Conservation (phyloP, 2,888 invertebrate genomes). For the Drosophila siamana region DNA sequence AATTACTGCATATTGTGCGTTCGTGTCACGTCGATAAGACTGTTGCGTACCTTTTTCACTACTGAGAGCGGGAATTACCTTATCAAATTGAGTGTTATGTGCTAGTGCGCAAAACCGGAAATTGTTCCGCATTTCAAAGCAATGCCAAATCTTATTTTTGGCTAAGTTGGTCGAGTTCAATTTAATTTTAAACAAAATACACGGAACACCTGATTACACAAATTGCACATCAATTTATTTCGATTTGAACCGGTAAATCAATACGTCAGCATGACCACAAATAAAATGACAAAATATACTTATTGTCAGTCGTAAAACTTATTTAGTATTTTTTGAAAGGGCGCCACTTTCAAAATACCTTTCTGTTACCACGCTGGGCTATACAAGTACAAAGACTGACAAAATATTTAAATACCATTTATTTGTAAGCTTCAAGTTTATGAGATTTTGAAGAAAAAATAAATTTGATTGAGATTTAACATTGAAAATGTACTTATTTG, state of each 20-base stretch:
- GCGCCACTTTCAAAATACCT: too few species aligned
- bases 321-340: too few species aligned
- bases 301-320: too few species aligned
- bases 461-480: too few species aligned
- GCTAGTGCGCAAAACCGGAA: slow-evolving; percentile 49
- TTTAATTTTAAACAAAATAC: slow-evolving; percentile 8
- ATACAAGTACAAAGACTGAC: too few species aligned
- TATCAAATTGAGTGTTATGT: slow-evolving; percentile 21
- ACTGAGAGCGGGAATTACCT: slow-evolving; percentile 17
- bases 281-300: too few species aligned
- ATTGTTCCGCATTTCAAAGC: slow-evolving; percentile 9
- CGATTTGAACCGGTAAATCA: neutral
- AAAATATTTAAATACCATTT: too few species aligned
- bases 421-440: too few species aligned
- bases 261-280: too few species aligned
- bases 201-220: neutral
- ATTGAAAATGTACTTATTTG: too few species aligned
- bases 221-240: neutral
- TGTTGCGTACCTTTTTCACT: slow-evolving; percentile 6
- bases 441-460: too few species aligned
- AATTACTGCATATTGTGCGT: neutral
- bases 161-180: neutral
- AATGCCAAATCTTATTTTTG: slow-evolving; percentile 11
- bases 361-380: too few species aligned
- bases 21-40: slow-evolving; percentile 20